A percentile compares a stretch with the other conserved stretches of the same genome.
These are phyloP conservation scores for Laupala kohalensis DNA, from an alignment of 1,140 invertebrate genomes.

Conservation along the genomic window DNA sequence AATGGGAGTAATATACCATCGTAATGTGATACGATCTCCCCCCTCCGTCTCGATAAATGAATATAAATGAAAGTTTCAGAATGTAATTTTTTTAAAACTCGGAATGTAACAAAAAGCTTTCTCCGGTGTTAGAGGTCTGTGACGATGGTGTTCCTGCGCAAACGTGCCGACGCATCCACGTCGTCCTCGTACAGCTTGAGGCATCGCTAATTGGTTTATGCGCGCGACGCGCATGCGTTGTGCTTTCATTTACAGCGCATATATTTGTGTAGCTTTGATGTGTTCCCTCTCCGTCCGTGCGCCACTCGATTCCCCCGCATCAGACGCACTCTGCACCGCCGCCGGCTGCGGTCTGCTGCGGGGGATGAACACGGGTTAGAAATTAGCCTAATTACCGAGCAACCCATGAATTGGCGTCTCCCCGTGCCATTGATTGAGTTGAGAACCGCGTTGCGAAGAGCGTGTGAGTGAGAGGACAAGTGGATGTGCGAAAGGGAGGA, in stretches of 20 bases:
- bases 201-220: neutral
- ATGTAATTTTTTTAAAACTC: too few relatives aligned
- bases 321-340: neutral
- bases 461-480: neutral
- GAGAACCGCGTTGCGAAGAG: neutral
- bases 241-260: neutral
- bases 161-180: neutral
- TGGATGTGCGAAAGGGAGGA: neutral
- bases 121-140: too few relatives aligned
- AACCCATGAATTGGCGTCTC: neutral
- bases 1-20: too few relatives aligned
- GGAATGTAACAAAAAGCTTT: too few relatives aligned
- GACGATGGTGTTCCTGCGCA: too few relatives aligned
- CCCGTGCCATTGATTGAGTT: neutral
- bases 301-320: neutral
- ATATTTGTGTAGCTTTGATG: neutral
- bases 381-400: slow-evolving; percentile 8
- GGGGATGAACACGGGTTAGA: neutral
- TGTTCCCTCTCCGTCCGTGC: neutral
- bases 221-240: neutral
- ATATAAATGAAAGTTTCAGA: too few relatives aligned
- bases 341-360: neutral
- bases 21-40: too few relatives aligned
- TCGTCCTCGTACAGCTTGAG: neutral
- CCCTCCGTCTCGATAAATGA: too few relatives aligned